Percentiles rank a stretch among this genome's conserved stretches.
Evolutionary conservation across 2,113 vertebrate genomes (phyloP).

Genomic region (Stegastes partitus): DNA sequence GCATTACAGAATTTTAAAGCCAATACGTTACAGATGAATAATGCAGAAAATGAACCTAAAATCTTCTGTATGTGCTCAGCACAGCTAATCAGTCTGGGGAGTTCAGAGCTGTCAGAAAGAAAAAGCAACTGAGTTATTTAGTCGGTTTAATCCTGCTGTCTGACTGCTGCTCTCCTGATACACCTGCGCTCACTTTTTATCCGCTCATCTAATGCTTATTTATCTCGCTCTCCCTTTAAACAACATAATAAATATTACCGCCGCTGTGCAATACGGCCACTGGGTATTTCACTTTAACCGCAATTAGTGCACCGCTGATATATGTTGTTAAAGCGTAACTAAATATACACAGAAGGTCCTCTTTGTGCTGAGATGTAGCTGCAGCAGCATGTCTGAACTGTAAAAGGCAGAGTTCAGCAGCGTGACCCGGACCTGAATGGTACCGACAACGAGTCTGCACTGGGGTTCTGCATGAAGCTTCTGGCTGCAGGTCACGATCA

Average conservation of each 20-base stretch:
- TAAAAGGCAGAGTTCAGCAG: neutral
- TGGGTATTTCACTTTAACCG: constrained; percentile 14
- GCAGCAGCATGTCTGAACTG: neutral
- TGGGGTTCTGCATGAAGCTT: neutral
- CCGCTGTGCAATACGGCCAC: neutral
- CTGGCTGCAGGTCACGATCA: neutral
- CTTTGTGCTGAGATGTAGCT: neutral
- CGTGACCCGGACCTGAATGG: neutral
- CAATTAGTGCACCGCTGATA: constrained; percentile 1
- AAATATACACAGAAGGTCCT: neutral
- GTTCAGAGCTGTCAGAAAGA: constrained; percentile 17
- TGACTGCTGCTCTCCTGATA: constrained; percentile 31
- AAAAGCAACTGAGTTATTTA: constrained; percentile 53
- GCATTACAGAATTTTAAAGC: constrained; percentile 22
- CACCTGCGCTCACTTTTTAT: constrained; percentile 42
- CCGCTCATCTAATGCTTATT: constrained; percentile 25
- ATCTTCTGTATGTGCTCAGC: constrained; percentile 40
- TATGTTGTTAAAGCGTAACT: neutral
- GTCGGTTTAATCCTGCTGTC: constrained; percentile 57
- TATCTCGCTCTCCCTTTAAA: constrained; percentile 6
- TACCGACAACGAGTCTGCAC: too few species aligned
- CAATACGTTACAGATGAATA: constrained; percentile 27
- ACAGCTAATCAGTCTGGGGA: constrained; percentile 54
- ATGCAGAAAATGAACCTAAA: constrained; percentile 52
- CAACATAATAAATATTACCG: constrained; percentile 30